Percentiles rank a stretch among this genome's conserved stretches.
phyloP scores from a whole-genome alignment of 2,888 invertebrate species.

The Leptopilina syphax region DNA sequence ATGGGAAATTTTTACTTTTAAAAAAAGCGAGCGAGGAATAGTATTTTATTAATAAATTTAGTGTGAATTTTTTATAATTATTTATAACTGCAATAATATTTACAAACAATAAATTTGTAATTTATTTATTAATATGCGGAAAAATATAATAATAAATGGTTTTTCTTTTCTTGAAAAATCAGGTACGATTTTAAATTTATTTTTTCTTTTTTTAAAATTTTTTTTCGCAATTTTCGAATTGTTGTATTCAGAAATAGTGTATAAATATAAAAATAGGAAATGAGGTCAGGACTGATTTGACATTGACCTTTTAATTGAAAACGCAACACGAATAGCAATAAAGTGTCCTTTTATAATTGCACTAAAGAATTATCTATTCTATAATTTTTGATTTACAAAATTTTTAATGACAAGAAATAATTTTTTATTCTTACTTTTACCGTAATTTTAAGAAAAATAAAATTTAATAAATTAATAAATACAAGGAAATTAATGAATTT shows the following conservation, averaged over 20 bases:
- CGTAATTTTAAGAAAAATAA: too few relatives aligned
- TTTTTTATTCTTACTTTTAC: not conserved
- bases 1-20: too few relatives aligned
- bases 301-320: slow-evolving; percentile 15
- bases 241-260: not conserved
- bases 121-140: too few relatives aligned
- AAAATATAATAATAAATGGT: not conserved
- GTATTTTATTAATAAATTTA: too few relatives aligned
- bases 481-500: not conserved
- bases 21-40: too few relatives aligned
- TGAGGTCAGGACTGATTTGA: slow-evolving; percentile 15
- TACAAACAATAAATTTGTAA: too few relatives aligned
- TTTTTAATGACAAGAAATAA: not conserved
- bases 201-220: not conserved
- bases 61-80: too few relatives aligned
- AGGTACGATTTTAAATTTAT: not conserved
- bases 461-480: too few relatives aligned
- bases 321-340: not conserved
- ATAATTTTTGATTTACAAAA: not conserved
- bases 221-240: not conserved
- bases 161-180: too few relatives aligned
- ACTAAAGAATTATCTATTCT: not conserved
- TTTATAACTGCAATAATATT: too few relatives aligned
- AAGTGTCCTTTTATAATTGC: not conserved
- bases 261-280: not conserved